Percentiles rank a stretch among this genome's conserved stretches.
Evolutionary conservation across 2,888 invertebrate species (phyloP).

Genomic region (Drosophila testacea): DNA sequence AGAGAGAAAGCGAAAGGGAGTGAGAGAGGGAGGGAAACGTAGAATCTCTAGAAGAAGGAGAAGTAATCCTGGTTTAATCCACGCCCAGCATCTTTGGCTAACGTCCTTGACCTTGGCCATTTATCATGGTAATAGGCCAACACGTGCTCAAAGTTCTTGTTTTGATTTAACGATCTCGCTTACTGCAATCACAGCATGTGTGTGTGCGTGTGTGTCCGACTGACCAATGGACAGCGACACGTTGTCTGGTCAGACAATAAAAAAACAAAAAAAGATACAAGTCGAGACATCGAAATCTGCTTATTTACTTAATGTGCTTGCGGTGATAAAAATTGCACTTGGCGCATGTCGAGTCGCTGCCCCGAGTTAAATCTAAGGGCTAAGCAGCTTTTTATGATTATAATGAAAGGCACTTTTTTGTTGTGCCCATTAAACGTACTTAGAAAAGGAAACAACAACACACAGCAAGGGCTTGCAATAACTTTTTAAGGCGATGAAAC

Average conservation of each 20-base stretch:
- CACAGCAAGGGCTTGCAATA: background rate
- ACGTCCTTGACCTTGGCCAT: slow-evolving; percentile 64
- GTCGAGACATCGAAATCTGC: slow-evolving; percentile 56
- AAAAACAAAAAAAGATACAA: slow-evolving; percentile 25
- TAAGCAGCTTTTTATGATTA: slow-evolving; percentile 71
- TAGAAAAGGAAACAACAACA: too few relatives aligned
- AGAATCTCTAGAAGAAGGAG: background rate
- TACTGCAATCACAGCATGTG: slow-evolving; percentile 57
- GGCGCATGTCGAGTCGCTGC: slow-evolving; percentile 29
- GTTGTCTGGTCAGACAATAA: slow-evolving; percentile 54
- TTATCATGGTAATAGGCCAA: slow-evolving; percentile 66
- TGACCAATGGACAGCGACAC: slow-evolving; percentile 31
- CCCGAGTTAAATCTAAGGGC: slow-evolving; percentile 49
- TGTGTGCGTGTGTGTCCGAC: slow-evolving; percentile 2
- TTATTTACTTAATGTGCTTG: slow-evolving; percentile 54
- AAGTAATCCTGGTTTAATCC: slow-evolving; percentile 3
- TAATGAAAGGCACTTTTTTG: slow-evolving; percentile 42
- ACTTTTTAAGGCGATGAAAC: too few relatives aligned
- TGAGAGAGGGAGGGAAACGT: background rate
- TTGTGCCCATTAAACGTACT: background rate
- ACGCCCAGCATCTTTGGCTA: background rate
- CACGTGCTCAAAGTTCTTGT: slow-evolving; percentile 63
- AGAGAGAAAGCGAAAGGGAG: background rate
- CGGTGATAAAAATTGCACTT: slow-evolving; percentile 54
- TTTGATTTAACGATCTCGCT: slow-evolving; percentile 73